Conservation (phyloP, 1,140 invertebrate species). For the Aphaenogaster floridana region DNA sequence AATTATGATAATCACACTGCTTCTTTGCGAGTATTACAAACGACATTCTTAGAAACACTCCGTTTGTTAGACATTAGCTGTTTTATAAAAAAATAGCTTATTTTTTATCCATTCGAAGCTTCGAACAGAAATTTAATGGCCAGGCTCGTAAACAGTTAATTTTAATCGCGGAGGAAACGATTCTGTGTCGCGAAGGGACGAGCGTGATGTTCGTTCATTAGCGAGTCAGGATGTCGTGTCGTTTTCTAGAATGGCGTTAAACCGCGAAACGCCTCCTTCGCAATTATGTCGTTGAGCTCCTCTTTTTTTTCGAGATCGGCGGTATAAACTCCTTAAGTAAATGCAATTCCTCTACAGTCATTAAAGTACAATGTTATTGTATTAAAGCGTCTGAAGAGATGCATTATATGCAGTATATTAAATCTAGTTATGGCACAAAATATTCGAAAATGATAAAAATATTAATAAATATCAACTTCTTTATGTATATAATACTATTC, state of each 20-base stretch:
- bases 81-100: background rate
- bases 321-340: conserved; percentile 36
- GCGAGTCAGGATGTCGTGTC: conserved; percentile 82
- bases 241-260: conserved; percentile 81
- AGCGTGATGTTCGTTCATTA: conserved; percentile 81
- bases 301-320: conserved; percentile 37
- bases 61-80: background rate
- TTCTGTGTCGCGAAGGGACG: conserved; percentile 35
- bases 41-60: background rate
- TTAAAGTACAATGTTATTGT: background rate
- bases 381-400: background rate
- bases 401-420: background rate
- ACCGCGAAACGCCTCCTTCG: conserved; percentile 77
- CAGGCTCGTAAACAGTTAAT: background rate
- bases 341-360: background rate
- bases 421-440: background rate
- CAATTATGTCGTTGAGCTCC: conserved; percentile 70
- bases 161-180: conserved; percentile 9
- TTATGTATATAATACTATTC: background rate
- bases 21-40: background rate
- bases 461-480: background rate
- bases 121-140: background rate
- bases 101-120: background rate
- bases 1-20: background rate
- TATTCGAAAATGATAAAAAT: background rate